Conservation (phyloP, 1,140 invertebrate species). For the Drosophila athabasca region DNA sequence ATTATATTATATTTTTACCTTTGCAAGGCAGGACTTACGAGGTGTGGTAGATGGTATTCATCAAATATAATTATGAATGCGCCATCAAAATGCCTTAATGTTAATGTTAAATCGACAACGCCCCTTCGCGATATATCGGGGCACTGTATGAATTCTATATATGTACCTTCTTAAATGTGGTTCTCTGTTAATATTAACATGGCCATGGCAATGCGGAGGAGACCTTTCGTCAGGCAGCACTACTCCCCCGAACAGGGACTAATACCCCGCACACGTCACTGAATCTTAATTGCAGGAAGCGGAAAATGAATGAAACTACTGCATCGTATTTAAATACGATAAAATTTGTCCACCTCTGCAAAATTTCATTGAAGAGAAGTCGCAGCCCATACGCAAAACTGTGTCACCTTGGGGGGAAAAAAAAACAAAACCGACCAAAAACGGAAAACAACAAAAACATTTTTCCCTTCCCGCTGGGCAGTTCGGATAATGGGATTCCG, state of each 20-base stretch:
- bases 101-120: no score
- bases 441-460: conserved; percentile 28
- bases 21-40: no score
- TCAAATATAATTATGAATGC: no score
- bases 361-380: conserved; percentile 53
- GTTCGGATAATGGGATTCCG: conserved; percentile 49
- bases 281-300: conserved; percentile 73
- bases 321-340: conserved; percentile 46
- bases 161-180: no score
- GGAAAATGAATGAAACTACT: conserved; percentile 70
- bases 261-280: conserved; percentile 10
- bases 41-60: no score
- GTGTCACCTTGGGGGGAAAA: conserved; percentile 61
- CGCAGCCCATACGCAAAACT: conserved; percentile 43
- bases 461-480: conserved; percentile 35
- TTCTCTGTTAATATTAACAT: no score
- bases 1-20: no score
- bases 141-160: no score
- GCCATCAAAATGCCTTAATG: no score
- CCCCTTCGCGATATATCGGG: no score
- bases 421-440: conserved; percentile 23
- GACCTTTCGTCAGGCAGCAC: no score
- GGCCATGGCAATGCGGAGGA: not conserved
- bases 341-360: conserved; percentile 37
- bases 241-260: no score